Evolutionary conservation across 2,797 vertebrate genomes (phyloP).

Genomic region (Ptychobarbus kaznakovi): DNA sequence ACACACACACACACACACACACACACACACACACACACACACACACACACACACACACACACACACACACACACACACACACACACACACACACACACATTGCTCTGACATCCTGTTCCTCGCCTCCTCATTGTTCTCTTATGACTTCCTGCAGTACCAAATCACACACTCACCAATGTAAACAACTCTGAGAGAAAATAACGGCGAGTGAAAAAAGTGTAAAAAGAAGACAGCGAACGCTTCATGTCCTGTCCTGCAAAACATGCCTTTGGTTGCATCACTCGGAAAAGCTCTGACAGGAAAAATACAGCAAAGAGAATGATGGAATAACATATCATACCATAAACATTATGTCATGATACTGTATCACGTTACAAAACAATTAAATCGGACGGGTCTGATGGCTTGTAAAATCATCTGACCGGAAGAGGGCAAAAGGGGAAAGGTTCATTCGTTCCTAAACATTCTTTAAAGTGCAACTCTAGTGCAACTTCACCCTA

Average conservation of each 20-base stretch:
- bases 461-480: slow-evolving; percentile 49
- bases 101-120: slow-evolving; percentile 58
- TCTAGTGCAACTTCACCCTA: slow-evolving; percentile 43
- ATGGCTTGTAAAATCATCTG: slow-evolving; percentile 28
- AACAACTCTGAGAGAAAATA: slow-evolving; percentile 50
- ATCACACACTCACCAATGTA: slow-evolving; percentile 52
- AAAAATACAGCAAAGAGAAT: neutral
- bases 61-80: slow-evolving; percentile 52
- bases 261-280: neutral
- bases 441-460: slow-evolving; percentile 29
- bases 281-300: neutral
- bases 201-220: neutral
- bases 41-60: slow-evolving; percentile 47
- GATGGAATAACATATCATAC: slow-evolving; percentile 3
- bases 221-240: slow-evolving; percentile 9
- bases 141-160: slow-evolving; percentile 62
- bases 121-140: slow-evolving; percentile 64
- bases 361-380: slow-evolving; percentile 24
- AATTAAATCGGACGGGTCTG: neutral
- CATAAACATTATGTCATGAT: slow-evolving; percentile 24
- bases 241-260: slow-evolving; percentile 22
- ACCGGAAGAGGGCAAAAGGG: slow-evolving; percentile 24
- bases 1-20: slow-evolving; percentile 43
- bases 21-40: slow-evolving; percentile 45
- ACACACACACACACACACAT: slow-evolving; percentile 41